Evolutionary conservation across 2,888 invertebrate genomes (phyloP), one percentile per base, ranked within the genome.

Genomic region (Tenthredo amoena): DNA sequence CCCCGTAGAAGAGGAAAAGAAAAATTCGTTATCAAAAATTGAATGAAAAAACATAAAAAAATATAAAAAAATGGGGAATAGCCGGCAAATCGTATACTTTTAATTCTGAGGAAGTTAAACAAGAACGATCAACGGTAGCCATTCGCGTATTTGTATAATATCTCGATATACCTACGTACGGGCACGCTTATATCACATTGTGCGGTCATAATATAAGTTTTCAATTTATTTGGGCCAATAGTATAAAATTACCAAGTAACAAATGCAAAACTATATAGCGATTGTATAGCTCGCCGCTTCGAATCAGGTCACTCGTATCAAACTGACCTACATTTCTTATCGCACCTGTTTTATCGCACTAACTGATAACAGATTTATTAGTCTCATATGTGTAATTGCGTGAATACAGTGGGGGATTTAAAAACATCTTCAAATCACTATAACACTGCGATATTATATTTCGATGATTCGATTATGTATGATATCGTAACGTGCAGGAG

Each of bases 291-390:
- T 86, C 79, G 87, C 71, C 87, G 89, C 88, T 3, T 12, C 47
- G 89, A 93, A 93, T 93, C 91, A 90, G 93, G 93, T 92, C 93
- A 92, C 88, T 92, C 90, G 90, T 93, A 93, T 93, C 93, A 92
- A 91, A 91, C 91, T 93, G 93, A 93, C 93, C 93, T 91, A 93
- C 93, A 93, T 93, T 89, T 88, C 88, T 91, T 92, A 92, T 92
- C 93, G 90, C 89, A 86, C 88, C 88, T 89, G 90, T 91, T 92
- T 92, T 92, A 92, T 89, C 88, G 77, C 62, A 4, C 26, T 18
- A 43, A 34, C 37, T 81, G 81, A 81, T 81, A 81, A 81, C 62
- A 40, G 58, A 81, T 81, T 81, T 81, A 62, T 81, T 81, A 58
- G 62, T 55, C 26, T 34, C 34, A 34, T 26, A 26, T 55, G 18